Base-by-base conservation (phyloP, 1,140 invertebrate species). In the Eupeodes corollae region DNA sequence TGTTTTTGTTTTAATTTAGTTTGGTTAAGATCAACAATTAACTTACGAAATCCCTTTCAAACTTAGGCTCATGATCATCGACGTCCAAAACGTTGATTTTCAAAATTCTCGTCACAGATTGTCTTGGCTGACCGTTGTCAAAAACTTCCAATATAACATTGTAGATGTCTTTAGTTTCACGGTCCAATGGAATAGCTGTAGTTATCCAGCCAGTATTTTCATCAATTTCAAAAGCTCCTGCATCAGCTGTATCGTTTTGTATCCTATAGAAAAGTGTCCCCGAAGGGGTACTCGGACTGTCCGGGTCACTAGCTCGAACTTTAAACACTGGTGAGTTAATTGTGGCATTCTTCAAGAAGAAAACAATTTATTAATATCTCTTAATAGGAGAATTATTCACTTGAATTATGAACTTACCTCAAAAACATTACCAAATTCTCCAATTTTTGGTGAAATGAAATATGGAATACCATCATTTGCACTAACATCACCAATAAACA, bases 381-480 rank as follows among this genome's bases (percentile, higher is more conserved):
- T 35, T 13, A 14, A 35, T 18, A 15, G 8, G 5, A 21, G 15
- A 2, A 46, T 34, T 38, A 34, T 26, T 46, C n/a, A n/a, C n/a
- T n/a, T n/a, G n/a, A n/a, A n/a, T n/a, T n/a, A n/a, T 9, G 6
- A 32, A 48, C 52, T 56, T 40, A 78, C 79, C 72, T 89, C 85
- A 6, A 79, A 75, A n/a, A 88, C 71, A 53, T 75, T 76, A 1
- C 84, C 78, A 6, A 77, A 65, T 61, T 88, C 83, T n/a, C 83
- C 80, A 0, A 77, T 61, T 5, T 76, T 76, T 0, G 86, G 85
- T 38, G 78, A 70, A 8, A 87, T 76, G 52, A 90, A 88, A 8
- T 76, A 70, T 0, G 87, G 87, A 8, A 88, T 80, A 1, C 86
- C 87, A 61, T 90, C 86, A 58, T 90, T 90, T 46, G 80, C 79